A percentile compares a stretch with the other conserved stretches of the same genome.
Evolutionary conservation across 2,888 invertebrate genomes (phyloP).

Genomic region (Machimus atricapillus): DNA sequence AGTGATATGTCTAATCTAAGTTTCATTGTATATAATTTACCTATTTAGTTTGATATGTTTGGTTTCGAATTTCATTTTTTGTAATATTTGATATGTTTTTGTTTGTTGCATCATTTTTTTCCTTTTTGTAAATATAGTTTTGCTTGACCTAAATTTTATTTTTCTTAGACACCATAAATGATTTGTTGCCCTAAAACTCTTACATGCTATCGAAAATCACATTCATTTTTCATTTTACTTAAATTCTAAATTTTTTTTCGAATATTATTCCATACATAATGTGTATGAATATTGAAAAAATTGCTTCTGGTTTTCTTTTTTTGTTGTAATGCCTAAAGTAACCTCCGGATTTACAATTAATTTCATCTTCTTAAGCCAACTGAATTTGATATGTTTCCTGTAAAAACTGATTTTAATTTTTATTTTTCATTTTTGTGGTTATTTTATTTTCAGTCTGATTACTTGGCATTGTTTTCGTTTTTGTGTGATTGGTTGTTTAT

Average conservation of each 20-base stretch:
- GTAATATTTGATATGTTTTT: constrained; percentile 15
- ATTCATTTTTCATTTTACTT: constrained; percentile 28
- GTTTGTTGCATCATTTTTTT: background rate
- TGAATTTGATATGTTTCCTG: background rate
- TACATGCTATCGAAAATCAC: constrained; percentile 20
- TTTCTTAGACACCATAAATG: constrained; percentile 22
- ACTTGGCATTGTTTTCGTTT: background rate
- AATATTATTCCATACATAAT: background rate
- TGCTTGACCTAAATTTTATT: background rate
- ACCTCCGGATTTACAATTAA: background rate
- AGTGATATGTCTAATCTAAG: constrained; percentile 1
- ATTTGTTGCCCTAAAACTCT: constrained; percentile 25
- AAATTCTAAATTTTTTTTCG: background rate
- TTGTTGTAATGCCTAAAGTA: background rate
- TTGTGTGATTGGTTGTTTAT: background rate
- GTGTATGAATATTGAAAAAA: background rate
- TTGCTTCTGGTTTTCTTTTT: background rate
- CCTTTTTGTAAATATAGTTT: constrained; percentile 3
- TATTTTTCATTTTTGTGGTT: background rate
- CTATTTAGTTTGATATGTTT: background rate
- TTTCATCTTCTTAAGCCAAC: background rate
- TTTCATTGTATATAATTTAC: constrained; percentile 16
- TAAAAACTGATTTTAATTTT: background rate
- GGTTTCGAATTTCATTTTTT: background rate
- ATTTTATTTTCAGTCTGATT: background rate